Evolutionary conservation across 2,888 invertebrate species (phyloP).

Genomic region (Zygogramma bicolorata): DNA sequence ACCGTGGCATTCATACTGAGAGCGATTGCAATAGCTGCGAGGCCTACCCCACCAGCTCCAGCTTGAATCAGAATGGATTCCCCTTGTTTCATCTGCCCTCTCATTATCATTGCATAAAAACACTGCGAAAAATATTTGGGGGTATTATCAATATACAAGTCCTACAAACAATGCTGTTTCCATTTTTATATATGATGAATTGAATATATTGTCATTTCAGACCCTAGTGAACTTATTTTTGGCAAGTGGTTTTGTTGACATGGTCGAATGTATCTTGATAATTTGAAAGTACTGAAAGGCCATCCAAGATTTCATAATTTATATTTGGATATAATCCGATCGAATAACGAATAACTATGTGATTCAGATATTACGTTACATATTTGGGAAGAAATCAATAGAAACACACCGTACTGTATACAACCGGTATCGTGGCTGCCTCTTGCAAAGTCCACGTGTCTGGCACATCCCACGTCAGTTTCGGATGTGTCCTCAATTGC

Average conservation of each 20-base stretch:
- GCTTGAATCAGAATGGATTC: constrained; percentile 60
- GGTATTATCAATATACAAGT: no score
- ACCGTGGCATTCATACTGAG: constrained; percentile 86
- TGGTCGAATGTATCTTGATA: no score
- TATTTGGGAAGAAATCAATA: neutral
- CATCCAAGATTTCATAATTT: no score
- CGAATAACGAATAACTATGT: no score
- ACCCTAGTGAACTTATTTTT: no score
- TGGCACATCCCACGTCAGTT: constrained; percentile 66
- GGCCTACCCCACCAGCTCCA: constrained; percentile 85
- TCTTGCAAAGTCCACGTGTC: constrained; percentile 73
- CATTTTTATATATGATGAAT: no score
- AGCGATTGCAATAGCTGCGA: constrained; percentile 93
- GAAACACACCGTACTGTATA: constrained; percentile 70
- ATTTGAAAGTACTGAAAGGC: no score
- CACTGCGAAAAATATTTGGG: neutral
- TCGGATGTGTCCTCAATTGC: constrained; percentile 41
- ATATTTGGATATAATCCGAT: no score
- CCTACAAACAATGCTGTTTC: no score
- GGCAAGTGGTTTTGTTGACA: no score
- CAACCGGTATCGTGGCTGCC: constrained; percentile 76
- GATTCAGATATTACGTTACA: no score
- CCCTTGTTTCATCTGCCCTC: constrained; percentile 41
- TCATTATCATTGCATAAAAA: constrained; percentile 34
- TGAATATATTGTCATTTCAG: no score